These are phyloP conservation scores for Atrichornis clamosus DNA, from an alignment of 2,113 vertebrate species.

Conservation along the genomic window DNA sequence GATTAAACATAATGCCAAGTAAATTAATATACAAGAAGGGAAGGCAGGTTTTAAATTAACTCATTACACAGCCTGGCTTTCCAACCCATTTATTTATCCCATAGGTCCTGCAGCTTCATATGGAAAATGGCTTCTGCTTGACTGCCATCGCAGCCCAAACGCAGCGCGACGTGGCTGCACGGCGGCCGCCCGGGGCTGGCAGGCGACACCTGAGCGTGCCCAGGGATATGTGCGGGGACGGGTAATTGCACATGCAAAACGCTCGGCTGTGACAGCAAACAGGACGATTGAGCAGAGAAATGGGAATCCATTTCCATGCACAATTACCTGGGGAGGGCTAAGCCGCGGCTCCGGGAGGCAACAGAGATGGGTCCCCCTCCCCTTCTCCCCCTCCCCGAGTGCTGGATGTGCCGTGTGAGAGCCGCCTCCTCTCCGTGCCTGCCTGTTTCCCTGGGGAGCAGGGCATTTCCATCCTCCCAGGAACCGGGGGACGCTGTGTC, in stretches of 20 bases:
- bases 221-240: not conserved
- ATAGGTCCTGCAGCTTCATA: slow-evolving; percentile 13
- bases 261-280: slow-evolving; percentile 18
- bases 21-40: slow-evolving; percentile 30
- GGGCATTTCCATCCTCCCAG: not conserved
- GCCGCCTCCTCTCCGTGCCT: not conserved
- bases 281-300: slow-evolving; percentile 23
- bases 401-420: not conserved
- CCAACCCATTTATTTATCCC: slow-evolving; percentile 33
- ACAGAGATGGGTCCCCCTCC: not conserved
- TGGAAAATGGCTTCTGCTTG: slow-evolving; percentile 49
- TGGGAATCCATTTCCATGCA: slow-evolving; percentile 23
- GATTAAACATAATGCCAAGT: slow-evolving; percentile 25
- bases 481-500: rapidly evolving
- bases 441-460: not conserved
- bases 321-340: not conserved
- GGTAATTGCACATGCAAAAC: slow-evolving; percentile 45
- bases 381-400: not conserved
- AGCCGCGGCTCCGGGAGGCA: not conserved
- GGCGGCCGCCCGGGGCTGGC: not conserved
- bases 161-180: not conserved
- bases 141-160: not conserved
- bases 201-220: not conserved
- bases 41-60: slow-evolving; percentile 31
- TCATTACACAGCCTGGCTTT: slow-evolving; percentile 9